phyloP scores from a whole-genome alignment of 2,888 invertebrate species.

The Hirudinaria manillensis region DNA sequence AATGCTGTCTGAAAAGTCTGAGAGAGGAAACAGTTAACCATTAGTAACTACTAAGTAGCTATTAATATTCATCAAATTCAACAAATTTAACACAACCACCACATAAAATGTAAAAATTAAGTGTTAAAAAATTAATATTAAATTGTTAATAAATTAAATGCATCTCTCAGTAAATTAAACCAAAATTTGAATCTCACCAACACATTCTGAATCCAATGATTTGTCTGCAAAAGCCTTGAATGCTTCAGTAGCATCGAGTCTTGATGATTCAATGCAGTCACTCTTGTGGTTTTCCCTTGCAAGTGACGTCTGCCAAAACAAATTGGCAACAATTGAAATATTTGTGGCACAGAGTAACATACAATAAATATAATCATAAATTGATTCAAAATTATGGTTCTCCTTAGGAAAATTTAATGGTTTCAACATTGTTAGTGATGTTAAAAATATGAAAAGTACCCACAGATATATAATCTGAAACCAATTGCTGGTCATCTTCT shows the following conservation, averaged over 20 bases:
- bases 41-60: too few relatives aligned
- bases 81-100: too few relatives aligned
- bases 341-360: neutral
- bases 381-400: neutral
- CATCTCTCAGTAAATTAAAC: neutral
- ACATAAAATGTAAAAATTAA: too few relatives aligned
- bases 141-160: too few relatives aligned
- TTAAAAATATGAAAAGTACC: neutral
- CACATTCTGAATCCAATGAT: neutral
- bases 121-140: too few relatives aligned
- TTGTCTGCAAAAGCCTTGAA: conserved; percentile 28
- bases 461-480: conserved; percentile 1
- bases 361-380: neutral
- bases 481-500: conserved; percentile 25
- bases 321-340: too few relatives aligned
- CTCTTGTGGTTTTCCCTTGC: neutral
- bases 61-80: too few relatives aligned
- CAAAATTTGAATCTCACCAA: conserved; percentile 5
- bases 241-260: conserved; percentile 24
- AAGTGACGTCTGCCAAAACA: too few relatives aligned
- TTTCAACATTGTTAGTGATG: too few relatives aligned
- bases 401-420: too few relatives aligned
- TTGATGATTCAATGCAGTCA: conserved; percentile 9
- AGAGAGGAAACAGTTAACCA: neutral
- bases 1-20: conserved; percentile 31